Base-by-base conservation (phyloP, 2,797 vertebrate genomes). In the Neosalanx taihuensis region DNA sequence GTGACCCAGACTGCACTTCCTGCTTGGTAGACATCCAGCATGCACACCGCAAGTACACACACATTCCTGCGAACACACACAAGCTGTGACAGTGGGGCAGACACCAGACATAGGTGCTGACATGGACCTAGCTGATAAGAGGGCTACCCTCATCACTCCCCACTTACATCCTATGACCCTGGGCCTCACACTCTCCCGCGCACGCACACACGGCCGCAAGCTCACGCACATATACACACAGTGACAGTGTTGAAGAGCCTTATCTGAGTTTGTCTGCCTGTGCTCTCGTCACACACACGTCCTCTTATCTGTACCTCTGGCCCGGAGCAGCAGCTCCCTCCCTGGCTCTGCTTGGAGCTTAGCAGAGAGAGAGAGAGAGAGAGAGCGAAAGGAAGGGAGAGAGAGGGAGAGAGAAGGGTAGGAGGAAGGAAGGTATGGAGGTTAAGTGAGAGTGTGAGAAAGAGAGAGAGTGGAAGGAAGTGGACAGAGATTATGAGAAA, bases 91-190 rank as follows among this genome's bases (percentile, higher is more conserved):
- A 85, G 83, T 87, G 85, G 87, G 87, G 85, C 86, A 80, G 86
- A 94, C 94, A 94, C 93, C 92, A 88, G 90, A 88, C 82, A 79
- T 84, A 90, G 88, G 91, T 89, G 87, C 87, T 89, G 85, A 92
- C 86, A 87, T 76, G 85, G 79, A 87, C 79, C 69, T 74, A 89
- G 78, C 81, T 86, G 90, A 86, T 93, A 92, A 92, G 86, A 81
- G 90, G 81, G 85, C 86, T 84, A 67, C 77, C 79, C 84, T 86
- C 83, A 85, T 88, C 85, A 84, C 81, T 87, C 86, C 86, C 86
- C 80, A 86, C 83, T 84, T 86, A 90, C 79, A 80, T 69, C 80
- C 74, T 81, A 84, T n/a, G 70, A 85, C 76, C 75, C 18, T 72
- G 76, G 80, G 76, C 84, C 85, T 80, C 85, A 78, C 83, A 71